Base-by-base conservation (phyloP, 2,888 invertebrate genomes). In the Stenichneumon culpator region DNA sequence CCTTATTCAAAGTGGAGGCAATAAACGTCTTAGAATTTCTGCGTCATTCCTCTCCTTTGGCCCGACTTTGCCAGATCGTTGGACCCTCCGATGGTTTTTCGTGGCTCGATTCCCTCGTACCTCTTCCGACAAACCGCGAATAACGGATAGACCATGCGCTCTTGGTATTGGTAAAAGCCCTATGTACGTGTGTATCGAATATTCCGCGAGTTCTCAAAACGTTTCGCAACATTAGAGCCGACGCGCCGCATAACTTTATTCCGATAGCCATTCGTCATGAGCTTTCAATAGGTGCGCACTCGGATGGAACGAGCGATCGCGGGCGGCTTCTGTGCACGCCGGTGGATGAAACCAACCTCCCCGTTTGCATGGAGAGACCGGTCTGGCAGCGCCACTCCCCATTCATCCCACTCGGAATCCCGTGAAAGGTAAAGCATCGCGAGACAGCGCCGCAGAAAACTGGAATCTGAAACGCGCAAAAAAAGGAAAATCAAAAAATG, bases 191-290 rank as follows among this genome's bases (percentile, higher is more conserved):
- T 86, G 90, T 92, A 92, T 92, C 90, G 90, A 91, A 88, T 92
- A 75, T 81, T 52, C 47, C 39, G 47, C 54, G 72, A 89, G 88
- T 89, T 91, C 89, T 87, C 87, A 89, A 90, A 89, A 78, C 87
- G 90, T 92, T 92, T 92, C 91, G 92, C 90, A 90, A 92, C 93
- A 92, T 92, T 92, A 92, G 88, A 92, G 88, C 86, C 87, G 90
- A 86, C 88, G 89, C 89, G 89, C 86, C 90, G 90, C 90, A 92
- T 92, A 92, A 92, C 92, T 93, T 92, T 92, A 90, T 93, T 92
- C 90, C 91, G 87, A 91, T 91, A 90, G 90, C 91, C 92, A 92
- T 93, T 92, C 91, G 89, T 93, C 92, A 91, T 90, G 88, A 57
- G 87, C 84, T 89, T 92, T 92, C 92, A 89, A 92, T 92, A 89